Evolutionary conservation across 1,140 invertebrate species (phyloP).

Genomic region (Penaeus japonicus): DNA sequence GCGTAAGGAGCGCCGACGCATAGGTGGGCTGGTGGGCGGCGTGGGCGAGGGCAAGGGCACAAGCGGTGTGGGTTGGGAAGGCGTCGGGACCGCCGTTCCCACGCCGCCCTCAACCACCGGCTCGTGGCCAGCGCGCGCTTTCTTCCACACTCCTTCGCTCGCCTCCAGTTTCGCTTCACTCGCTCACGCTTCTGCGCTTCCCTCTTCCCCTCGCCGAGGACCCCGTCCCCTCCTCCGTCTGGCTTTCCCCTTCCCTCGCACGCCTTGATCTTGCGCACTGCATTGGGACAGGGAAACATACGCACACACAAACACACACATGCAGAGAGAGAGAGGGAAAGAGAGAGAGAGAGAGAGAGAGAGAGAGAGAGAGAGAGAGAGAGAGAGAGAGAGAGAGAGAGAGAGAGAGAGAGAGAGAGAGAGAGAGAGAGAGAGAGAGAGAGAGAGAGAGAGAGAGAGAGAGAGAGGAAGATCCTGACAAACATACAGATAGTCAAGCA

Average conservation of each 20-base stretch:
- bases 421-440: no score
- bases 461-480: no score
- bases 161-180: neutral
- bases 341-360: no score
- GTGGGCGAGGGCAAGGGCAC: slow-evolving; percentile 14
- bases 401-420: no score
- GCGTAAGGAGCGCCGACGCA: no score
- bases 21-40: neutral
- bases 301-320: neutral
- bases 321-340: no score
- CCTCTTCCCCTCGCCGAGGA: neutral
- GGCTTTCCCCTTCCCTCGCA: neutral
- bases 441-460: no score
- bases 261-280: neutral
- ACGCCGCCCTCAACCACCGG: slow-evolving; percentile 26
- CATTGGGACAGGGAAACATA: neutral
- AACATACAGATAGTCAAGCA: no score
- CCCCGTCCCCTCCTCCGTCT: neutral
- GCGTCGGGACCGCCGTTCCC: slow-evolving; percentile 28
- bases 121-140: slow-evolving; percentile 40
- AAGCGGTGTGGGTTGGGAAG: slow-evolving; percentile 50
- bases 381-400: no score
- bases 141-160: slow-evolving; percentile 42
- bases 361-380: no score
- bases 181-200: neutral